Base-by-base conservation (phyloP, 2,113 vertebrate genomes). In the Tinamus guttatus region DNA sequence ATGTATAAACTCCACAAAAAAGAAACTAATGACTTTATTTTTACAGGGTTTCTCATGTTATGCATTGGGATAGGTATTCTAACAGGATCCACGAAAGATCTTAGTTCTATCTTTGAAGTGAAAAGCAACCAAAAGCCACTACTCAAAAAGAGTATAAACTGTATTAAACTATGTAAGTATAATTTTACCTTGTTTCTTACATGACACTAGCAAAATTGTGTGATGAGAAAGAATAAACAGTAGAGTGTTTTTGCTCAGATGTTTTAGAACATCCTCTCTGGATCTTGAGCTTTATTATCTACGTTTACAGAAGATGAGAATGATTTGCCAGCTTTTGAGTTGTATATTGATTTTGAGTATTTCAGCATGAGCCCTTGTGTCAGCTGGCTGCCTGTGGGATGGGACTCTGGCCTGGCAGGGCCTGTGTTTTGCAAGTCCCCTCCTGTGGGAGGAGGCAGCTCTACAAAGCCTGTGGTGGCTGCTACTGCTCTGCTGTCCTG, bases 141-240 rank as follows among this genome's bases (percentile, higher is more conserved):
- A 69, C 96, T 97, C 77, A 96, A 87, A 94, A 94, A 62, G 74
- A 97, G 93, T 93, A 93, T 95, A 91, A 95, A 74, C 51, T 97
- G 81, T 40, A 78, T 98, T 94, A 98, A 96, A 87, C 91, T 98
- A 93, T 0, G 98, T 98, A 97, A 98, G 98, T 98, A 94, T 89
- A 45, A 52, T 91, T 96, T 91, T 93, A 51, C 25, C 81, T 91
- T 25, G 41, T 95, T 95, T 90, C 80, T 80, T 75, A 38, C 5
- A 6, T 78, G 38, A 21, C 7, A 81, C 5, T 80, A 69, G 32
- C 15, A 70, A 51, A 41, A 58, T 4, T 71, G 6, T 65, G 60
- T 77, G 54, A 80, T 27, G 27, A 58, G 43, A 30, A 71, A 65
- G 40, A 40, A 12, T 34, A 62, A 36, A 0, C 10, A 30, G 11